phyloP scores from a whole-genome alignment of 2,113 vertebrate species.

The Neoarius graeffei region DNA sequence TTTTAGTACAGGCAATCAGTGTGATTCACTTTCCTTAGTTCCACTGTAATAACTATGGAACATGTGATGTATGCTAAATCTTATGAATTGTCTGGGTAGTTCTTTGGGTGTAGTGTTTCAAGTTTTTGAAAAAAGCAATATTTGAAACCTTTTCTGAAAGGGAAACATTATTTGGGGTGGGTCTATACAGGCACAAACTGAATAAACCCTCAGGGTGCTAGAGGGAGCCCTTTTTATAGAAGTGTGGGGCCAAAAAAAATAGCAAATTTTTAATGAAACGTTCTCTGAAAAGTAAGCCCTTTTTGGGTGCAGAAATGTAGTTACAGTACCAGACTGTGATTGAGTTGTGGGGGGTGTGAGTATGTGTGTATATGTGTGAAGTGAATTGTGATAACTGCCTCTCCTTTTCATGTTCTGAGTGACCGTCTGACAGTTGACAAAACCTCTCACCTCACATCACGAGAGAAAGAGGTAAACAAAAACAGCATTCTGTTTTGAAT shows the following conservation, averaged over 20 bases:
- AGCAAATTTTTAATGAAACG: background rate
- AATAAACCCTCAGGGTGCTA: background rate
- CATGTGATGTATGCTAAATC: background rate
- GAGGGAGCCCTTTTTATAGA: background rate
- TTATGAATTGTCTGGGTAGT: background rate
- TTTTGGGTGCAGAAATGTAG: conserved; percentile 15
- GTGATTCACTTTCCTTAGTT: no score
- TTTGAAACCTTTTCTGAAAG: background rate
- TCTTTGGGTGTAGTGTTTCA: background rate
- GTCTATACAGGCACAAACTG: background rate
- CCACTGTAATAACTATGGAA: background rate
- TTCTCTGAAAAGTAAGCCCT: background rate
- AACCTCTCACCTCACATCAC: conserved; percentile 18
- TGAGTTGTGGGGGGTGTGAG: background rate
- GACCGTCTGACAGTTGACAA: conserved; percentile 13
- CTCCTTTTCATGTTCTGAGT: background rate
- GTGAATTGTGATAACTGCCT: conserved; percentile 27
- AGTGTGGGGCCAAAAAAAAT: background rate
- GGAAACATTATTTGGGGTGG: background rate
- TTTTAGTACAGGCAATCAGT: no score
- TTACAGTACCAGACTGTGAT: conserved; percentile 15
- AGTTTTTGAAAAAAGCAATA: background rate
- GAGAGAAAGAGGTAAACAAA: background rate
- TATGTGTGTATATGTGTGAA: background rate
- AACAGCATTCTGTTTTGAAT: no score